Base-by-base conservation (phyloP, 2,888 invertebrate species). In the Gryllus longicercus region DNA sequence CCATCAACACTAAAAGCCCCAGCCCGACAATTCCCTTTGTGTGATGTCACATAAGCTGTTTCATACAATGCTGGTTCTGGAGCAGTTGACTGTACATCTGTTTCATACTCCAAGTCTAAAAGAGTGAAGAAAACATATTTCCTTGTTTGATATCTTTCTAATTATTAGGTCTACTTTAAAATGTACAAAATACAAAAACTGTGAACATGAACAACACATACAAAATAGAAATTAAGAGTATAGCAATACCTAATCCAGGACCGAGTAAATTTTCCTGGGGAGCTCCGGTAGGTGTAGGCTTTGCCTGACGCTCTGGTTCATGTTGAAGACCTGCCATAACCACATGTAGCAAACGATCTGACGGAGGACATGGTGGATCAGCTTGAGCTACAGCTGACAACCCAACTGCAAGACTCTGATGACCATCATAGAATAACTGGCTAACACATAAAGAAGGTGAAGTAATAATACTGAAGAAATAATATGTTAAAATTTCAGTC, bases 31-130 rank as follows among this genome's bases (percentile, higher is more conserved):
- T 96, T 94, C 84, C 96, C 97, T 88, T 99, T 99, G 88, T 99
- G 99, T 5, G 98, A 96, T 3, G 99, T 99, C 63, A 99, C 97
- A 86, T 99, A 99, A 0, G 98, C 98, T 0, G 99, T 99, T 88
- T 99, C 99, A 86, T 99, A 99, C 14, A 96, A 92, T 0, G 97
- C 96, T 1, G 98, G 98, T 86, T 99, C 99, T 0, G 99, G 98
- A 0, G 99, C 97, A 21, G 96, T 91, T 0, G 95, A 93, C 11
- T 94, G 94, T 0, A 96, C 95, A 87, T 99, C 99, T 79, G 98
- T 97, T 86, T 99, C 98, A 87, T 94, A 98, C 87, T 99, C 99
- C 82, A 99, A 88, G 88, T 99, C 99, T 90, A 86, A 8, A 78
- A 63, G 18, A 78, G 18, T 38, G 8, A 38, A 1, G 38, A 38